Conservation (phyloP, 2,113 vertebrate genomes). For the Plecturocebus donacophilus region DNA sequence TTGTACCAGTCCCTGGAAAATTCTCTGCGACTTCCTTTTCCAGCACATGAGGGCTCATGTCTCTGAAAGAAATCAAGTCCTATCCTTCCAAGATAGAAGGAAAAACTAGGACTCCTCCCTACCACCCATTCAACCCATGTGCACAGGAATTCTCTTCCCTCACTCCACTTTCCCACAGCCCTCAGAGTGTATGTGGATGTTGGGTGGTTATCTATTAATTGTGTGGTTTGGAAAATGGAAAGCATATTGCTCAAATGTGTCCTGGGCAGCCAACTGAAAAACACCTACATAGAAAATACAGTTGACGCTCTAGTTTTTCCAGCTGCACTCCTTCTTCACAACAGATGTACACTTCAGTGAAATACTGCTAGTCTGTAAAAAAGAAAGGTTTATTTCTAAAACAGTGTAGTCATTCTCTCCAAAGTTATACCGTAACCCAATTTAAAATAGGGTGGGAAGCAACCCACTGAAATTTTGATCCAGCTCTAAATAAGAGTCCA, state of each 20-base stretch:
- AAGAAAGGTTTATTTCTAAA: background rate
- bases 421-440: background rate
- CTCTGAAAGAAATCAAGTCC: background rate
- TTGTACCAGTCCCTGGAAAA: background rate
- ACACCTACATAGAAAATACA: background rate
- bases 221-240: background rate
- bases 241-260: accelerated
- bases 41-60: background rate
- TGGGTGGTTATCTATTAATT: too few relatives aligned
- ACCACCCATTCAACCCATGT: background rate
- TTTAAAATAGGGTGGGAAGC: background rate
- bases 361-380: background rate
- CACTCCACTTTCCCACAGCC: background rate
- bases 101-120: background rate
- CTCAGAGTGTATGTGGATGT: background rate
- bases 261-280: background rate
- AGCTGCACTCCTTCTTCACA: background rate
- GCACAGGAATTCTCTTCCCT: background rate
- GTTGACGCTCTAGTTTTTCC: accelerated
- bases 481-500: background rate
- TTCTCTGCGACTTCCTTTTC: background rate
- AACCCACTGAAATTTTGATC: background rate
- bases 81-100: background rate
- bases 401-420: background rate
- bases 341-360: background rate